A percentile compares a stretch with the other conserved stretches of the same genome.
Evolutionary conservation across 2,113 vertebrate genomes (phyloP).

Genomic region (Bostrychus sinensis): DNA sequence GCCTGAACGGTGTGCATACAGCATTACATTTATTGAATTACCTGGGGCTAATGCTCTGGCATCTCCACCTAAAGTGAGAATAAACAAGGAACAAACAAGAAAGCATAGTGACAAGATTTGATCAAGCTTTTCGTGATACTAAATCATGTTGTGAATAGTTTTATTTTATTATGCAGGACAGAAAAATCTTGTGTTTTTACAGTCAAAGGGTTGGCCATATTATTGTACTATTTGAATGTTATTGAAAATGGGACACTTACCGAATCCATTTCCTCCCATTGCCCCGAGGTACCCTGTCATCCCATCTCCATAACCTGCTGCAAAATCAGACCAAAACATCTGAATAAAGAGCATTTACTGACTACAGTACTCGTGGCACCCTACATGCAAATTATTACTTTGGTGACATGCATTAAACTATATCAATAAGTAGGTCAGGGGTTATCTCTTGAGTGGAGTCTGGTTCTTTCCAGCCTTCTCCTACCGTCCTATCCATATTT

Average conservation of each 20-base stretch:
- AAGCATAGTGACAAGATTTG: not conserved
- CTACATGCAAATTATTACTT: no score
- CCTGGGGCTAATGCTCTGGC: not conserved
- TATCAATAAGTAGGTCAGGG: no score
- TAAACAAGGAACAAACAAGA: conserved; percentile 15
- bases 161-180: no score
- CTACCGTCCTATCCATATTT: no score
- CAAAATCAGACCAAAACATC: not conserved
- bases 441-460: no score
- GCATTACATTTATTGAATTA: no score
- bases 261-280: conserved; percentile 45
- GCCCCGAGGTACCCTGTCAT: conserved; percentile 50
- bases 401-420: no score
- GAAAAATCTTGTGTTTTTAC: no score
- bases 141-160: not conserved
- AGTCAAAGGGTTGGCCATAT: no score
- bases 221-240: not conserved
- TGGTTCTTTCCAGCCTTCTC: no score
- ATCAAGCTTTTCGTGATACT: not conserved
- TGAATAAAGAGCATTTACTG: not conserved
- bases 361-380: no score
- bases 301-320: conserved; percentile 57
- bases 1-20: no score
- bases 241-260: conserved; percentile 35
- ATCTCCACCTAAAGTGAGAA: conserved; percentile 29